Evolutionary conservation across 2,888 invertebrate genomes (phyloP), one percentile per base, ranked within the genome.

Genomic region (Cephonodes hylas): DNA sequence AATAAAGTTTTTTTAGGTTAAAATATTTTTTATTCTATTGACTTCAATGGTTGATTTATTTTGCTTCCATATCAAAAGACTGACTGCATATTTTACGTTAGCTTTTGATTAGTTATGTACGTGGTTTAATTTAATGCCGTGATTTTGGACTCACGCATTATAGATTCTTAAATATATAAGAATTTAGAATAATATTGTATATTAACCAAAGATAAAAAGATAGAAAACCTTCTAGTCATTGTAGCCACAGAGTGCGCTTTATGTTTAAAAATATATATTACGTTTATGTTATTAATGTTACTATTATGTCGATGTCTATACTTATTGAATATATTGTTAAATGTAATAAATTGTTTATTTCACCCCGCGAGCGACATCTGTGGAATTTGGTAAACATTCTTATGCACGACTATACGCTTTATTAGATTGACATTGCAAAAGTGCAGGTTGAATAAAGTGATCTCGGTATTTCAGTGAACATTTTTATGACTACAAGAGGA

Each of bases 401-500:
- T 18, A 31, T 53, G 27, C 27, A 31, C 53, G 27, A n/a, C n/a
- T 18, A 27, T 31, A 8, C 18, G 18, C 18, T 53, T 48, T 20
- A 10, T 27, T 25, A 48, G 31, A 27, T 10, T 1, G 18, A 10
- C 31, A 48, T n/a, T 48, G 10, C 15, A n/a, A 53, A 53, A 2
- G 31, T 53, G 31, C 53, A 53, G 31, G 27, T 53, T 15, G 27
- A 53, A 53, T 53, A 53, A 53, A 53, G 27, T 3, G 18, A 53
- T 31, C 10, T 31, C 27, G 20, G 58, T 62, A 60, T 91, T 91
- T 80, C 91, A 92, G 91, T 92, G 69, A 91, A 91, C 74, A 91
- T 92, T 81, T 92, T 92, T 76, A 91, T 91, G 91, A 92, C 91
- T 61, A 61, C 86, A 4, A 81, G 91, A 8, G 92, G 92, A 4